These are phyloP conservation scores for Sebastes kiyomatsui DNA, from an alignment of 2,797 vertebrate genomes.

Conservation along the genomic window DNA sequence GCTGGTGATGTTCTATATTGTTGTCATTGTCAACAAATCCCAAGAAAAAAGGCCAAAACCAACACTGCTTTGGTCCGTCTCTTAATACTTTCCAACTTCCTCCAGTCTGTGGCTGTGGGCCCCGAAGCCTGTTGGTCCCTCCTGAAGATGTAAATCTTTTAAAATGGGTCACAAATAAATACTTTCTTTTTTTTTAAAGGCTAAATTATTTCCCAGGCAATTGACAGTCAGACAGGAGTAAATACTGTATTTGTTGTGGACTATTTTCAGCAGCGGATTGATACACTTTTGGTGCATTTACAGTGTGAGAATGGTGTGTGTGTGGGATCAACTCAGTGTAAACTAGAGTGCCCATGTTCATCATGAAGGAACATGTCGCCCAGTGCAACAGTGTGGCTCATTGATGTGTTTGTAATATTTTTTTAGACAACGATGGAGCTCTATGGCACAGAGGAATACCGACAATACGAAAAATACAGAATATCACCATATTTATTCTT, in stretches of 20 bases:
- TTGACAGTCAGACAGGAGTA: neutral
- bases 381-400: neutral
- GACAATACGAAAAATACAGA: slow-evolving; percentile 16
- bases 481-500: slow-evolving; percentile 24
- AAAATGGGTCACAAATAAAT: neutral
- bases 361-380: neutral
- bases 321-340: neutral
- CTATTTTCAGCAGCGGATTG: neutral
- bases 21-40: slow-evolving; percentile 2
- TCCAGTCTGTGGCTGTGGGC: neutral
- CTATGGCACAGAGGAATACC: neutral
- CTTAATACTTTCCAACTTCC: neutral
- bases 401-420: neutral
- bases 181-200: neutral
- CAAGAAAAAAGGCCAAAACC: neutral
- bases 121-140: neutral
- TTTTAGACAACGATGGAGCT: neutral
- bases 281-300: neutral
- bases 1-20: slow-evolving; percentile 14
- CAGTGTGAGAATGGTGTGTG: neutral
- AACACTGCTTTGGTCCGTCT: neutral
- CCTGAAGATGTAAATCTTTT: neutral
- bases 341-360: neutral
- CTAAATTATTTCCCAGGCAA: neutral
- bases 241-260: neutral